Evolutionary conservation across 2,797 vertebrate species (phyloP), one percentile per base, ranked within the genome.

Genomic region (Pipistrellus kuhlii): DNA sequence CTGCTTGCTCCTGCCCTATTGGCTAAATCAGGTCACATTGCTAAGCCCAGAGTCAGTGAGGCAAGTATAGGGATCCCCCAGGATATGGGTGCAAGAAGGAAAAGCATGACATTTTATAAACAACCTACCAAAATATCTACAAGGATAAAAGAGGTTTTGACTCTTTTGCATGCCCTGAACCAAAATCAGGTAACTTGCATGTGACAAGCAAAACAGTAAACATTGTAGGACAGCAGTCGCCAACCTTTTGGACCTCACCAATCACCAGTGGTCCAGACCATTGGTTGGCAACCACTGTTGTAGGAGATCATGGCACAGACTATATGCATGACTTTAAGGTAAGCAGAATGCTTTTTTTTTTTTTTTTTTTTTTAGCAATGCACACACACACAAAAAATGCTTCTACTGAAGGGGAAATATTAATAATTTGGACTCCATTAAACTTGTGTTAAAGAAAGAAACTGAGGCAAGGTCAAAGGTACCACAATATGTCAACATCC

Each of bases 271-370:
- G 59, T 62, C 59, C 59, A 59, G 25, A 59, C 27, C 59, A 62
- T 6, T 2, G 12, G 59, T 62, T 62, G 59, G 27, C 11, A 2
- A 30, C 27, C 0, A 1, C 27, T 30, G 12, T 55, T 15, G 2
- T 10, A 21, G 4, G 38, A 71, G 30, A 41, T 18, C 9, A n/a
- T 1, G 2, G 4, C 55, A 12, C 32, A 66, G 53, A 77, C 62
- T 10, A 20, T 1, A 6, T 27, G 51, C n/a, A 10, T 10, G 51
- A 62, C 23, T 85, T n/a, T 55, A 35, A 62, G 38, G 6, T 25
- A 23, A 55, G 69, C 1, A 12, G 35, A 41, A 3, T 32, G 30
- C 14, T 44, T 66, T 4, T 7, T 12, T 20, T 14, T 44, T 57
- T 4, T 7, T 12, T 20, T 18, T 41, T 18, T 44, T 66, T 4